Percentiles rank a stretch among this genome's conserved stretches.
phyloP scores from a whole-genome alignment of 2,888 invertebrate genomes.

The Andricus quercusramuli region DNA sequence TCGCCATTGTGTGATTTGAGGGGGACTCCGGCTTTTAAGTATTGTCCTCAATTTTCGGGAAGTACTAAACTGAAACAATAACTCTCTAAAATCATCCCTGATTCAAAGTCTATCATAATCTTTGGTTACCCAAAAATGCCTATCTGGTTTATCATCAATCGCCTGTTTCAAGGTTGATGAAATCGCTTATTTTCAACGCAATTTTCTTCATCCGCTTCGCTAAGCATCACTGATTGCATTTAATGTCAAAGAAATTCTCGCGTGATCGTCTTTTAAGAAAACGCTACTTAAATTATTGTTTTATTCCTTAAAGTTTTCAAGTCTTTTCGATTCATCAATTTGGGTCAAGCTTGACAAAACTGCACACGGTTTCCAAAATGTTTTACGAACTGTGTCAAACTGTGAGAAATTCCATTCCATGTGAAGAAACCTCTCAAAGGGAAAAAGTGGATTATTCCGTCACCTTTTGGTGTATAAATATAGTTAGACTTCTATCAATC shows the following conservation, averaged over 20 bases:
- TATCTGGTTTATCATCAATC: conserved; percentile 58
- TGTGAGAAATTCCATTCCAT: conserved; percentile 4
- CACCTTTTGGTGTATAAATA: conserved; percentile 13
- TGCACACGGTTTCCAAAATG: conserved; percentile 14
- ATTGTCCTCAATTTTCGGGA: conserved; percentile 42
- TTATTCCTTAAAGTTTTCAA: conserved; percentile 8
- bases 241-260: conserved; percentile 20
- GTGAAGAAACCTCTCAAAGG: background rate
- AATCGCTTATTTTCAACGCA: background rate
- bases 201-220: background rate
- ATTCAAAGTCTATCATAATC: conserved; percentile 62
- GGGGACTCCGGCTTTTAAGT: conserved; percentile 28
- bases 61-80: conserved; percentile 40
- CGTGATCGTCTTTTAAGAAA: conserved; percentile 14
- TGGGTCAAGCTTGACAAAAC: conserved; percentile 19
- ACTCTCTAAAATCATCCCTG: conserved; percentile 60
- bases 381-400: background rate
- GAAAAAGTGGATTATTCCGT: background rate
- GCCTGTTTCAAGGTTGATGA: conserved; percentile 52
- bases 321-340: conserved; percentile 33
- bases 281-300: conserved; percentile 30
- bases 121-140: conserved; percentile 68
- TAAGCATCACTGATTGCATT: conserved; percentile 17
- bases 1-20: background rate
- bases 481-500: conserved; percentile 19